A percentile compares a stretch with the other conserved stretches of the same genome.
Evolutionary conservation across 2,797 vertebrate species (phyloP).

Genomic region (Lacerta viridis): DNA sequence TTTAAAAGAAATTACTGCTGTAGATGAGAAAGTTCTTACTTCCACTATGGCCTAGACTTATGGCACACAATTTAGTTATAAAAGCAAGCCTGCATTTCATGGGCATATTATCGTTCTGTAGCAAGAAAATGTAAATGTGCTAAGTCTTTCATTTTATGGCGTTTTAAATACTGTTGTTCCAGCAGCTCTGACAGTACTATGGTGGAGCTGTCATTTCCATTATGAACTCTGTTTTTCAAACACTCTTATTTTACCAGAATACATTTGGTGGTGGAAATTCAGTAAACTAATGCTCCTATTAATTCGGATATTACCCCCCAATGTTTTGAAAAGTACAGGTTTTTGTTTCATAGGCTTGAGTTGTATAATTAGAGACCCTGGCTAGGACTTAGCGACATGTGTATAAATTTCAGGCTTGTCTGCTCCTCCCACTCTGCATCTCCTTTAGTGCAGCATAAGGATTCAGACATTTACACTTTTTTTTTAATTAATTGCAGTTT

Average conservation of each 20-base stretch:
- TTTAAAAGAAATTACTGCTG: slow-evolving; percentile 46
- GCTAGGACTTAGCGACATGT: no score
- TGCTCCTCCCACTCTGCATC: not conserved
- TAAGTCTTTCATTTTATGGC: slow-evolving; percentile 59
- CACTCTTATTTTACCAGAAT: slow-evolving; percentile 38
- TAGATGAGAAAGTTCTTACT: slow-evolving; percentile 50
- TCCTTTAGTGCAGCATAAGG: not conserved
- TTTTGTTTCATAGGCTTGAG: not conserved
- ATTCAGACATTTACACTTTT: no score
- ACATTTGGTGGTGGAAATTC: slow-evolving; percentile 50
- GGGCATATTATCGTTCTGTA: slow-evolving; percentile 40
- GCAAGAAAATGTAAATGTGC: slow-evolving; percentile 45
- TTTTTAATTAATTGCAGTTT: no score
- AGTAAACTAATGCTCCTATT: slow-evolving; percentile 23
- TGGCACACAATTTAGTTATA: slow-evolving; percentile 34
- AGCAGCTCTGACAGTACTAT: slow-evolving; percentile 44
- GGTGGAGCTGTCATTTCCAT: slow-evolving; percentile 46
- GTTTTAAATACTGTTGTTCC: slow-evolving; percentile 61
- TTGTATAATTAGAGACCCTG: no score
- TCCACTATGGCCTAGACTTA: slow-evolving; percentile 36
- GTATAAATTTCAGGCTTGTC: no score
- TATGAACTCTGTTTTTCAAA: slow-evolving; percentile 32
- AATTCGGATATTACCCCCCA: slow-evolving; percentile 37
- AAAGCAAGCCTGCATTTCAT: slow-evolving; percentile 41
- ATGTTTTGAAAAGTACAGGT: slow-evolving; percentile 11